A percentile compares a stretch with the other conserved stretches of the same genome.
phyloP scores from a whole-genome alignment of 2,888 invertebrate species.

The Masnerella sp. region DNA sequence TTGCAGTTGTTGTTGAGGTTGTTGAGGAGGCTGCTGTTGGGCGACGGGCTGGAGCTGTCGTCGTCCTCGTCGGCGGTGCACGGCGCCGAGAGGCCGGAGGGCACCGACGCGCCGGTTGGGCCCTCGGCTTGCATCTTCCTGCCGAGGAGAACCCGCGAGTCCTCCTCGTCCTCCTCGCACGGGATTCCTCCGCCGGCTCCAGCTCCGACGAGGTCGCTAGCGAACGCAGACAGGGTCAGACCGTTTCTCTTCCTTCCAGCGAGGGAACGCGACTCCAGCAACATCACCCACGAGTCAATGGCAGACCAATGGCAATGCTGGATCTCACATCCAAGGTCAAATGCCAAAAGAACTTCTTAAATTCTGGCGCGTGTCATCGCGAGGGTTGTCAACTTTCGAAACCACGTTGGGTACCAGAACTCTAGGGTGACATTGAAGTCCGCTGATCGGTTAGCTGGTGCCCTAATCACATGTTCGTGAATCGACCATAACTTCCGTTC shows the following conservation, averaged over 20 bases:
- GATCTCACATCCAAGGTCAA: constrained; percentile 13
- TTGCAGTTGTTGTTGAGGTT: constrained; percentile 74
- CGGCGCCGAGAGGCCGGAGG: constrained; percentile 73
- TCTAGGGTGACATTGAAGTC: too few species aligned
- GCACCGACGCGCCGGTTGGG: constrained; percentile 70
- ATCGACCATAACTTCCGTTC: too few species aligned
- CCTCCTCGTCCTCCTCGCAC: constrained; percentile 84
- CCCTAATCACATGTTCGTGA: too few species aligned
- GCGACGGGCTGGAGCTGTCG: constrained; percentile 80
- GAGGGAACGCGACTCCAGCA: constrained; percentile 77
- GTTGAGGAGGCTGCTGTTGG: constrained; percentile 71
- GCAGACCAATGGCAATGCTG: constrained; percentile 41
- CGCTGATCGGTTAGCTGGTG: too few species aligned
- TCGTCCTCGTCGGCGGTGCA: constrained; percentile 81
- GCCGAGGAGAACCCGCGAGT: constrained; percentile 75
- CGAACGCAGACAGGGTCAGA: constrained; percentile 76
- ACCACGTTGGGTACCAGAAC: too few species aligned
- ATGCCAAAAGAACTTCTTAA: too few species aligned
- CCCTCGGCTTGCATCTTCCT: constrained; percentile 79
- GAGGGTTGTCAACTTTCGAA: too few species aligned
- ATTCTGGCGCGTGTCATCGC: too few species aligned
- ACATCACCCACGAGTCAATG: constrained; percentile 71
- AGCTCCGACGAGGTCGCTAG: constrained; percentile 77
- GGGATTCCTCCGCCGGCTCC: constrained; percentile 76
- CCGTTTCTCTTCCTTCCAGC: constrained; percentile 77